Base-by-base conservation (phyloP, 2,113 vertebrate genomes). In the Diadophis punctatus region DNA sequence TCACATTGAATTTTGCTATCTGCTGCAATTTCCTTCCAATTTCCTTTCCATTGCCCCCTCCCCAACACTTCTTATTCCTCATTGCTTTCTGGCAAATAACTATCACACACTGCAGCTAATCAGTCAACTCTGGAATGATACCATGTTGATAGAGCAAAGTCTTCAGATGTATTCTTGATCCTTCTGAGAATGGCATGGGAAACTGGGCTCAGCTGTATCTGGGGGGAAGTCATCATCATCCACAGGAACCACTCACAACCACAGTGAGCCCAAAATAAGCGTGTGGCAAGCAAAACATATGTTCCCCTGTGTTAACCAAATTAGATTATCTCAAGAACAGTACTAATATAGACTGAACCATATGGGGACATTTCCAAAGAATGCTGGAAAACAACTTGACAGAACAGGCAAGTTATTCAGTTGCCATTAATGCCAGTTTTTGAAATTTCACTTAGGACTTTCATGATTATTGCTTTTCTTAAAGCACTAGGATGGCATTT, bases 1-100 rank as follows among this genome's bases (percentile, higher is more conserved):
- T 94, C 93, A 34, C 89, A 30, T n/a, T 95, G 88, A 22, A 27
- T 88, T 95, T 89, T 90, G 88, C 92, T 94, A 90, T 94, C 91
- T 91, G 93, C 94, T 93, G 56, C 0, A 2, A 95, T 86, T 90
- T 48, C 74, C 53, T 90, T 86, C 88, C 92, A 86, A 86, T 60
- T 90, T 88, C 7, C 43, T 48, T 63, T 30, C 92, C 34, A 58
- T 56, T 58, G n/a, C 34, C 46, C 5, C 20, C 22, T 11, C 91
- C 91, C 56, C 8, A 8, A 1, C 48, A 11, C 53, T 23, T 85
- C 8, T 74, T 84, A 91, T 68, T 55, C 22, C 20, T 48, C 30
- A 60, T 30, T 90, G 2, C 88, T n/a, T 60, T 88, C 48, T 95
- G 86, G 60, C 89, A 92, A 51, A 92, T 93, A n/a, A 34, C 63